These are phyloP conservation scores for Stylophora pistillata DNA, from an alignment of 64 coral and sea anemone genomes.

Conservation along the genomic window DNA sequence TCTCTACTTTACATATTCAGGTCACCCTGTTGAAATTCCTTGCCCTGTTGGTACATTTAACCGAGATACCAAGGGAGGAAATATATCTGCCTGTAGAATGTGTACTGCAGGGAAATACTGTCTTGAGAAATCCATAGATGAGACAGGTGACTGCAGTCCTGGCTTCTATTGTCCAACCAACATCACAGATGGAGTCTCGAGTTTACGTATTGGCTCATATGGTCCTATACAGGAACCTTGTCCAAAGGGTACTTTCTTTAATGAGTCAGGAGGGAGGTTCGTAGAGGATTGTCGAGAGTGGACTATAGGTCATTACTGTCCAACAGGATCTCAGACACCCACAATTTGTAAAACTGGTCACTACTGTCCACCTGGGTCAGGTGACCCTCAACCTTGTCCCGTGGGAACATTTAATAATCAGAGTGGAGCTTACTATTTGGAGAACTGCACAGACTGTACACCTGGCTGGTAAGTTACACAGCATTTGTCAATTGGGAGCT, in stretches of 20 bases:
- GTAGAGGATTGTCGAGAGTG: conserved; percentile 77
- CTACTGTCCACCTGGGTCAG: conserved; percentile 90
- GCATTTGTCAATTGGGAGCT: too few species aligned
- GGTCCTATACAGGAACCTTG: conserved; percentile 85
- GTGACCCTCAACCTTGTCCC: conserved; percentile 95
- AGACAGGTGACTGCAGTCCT: conserved; percentile 65
- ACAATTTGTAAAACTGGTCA: conserved; percentile 76
- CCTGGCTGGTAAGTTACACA: conserved; percentile 76
- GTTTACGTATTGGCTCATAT: conserved; percentile 86
- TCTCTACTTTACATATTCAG: conserved; percentile 7
- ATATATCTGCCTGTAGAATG: conserved; percentile 66
- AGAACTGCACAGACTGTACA: conserved; percentile 92
- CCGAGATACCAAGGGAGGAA: conserved; percentile 44
- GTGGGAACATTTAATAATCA: conserved; percentile 84
- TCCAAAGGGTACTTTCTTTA: conserved; percentile 81
- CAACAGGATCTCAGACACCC: conserved; percentile 72
- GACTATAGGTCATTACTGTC: conserved; percentile 77
- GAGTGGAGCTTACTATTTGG: conserved; percentile 69
- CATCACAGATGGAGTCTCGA: conserved; percentile 93
- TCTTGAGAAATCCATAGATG: conserved; percentile 56
- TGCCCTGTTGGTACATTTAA: conserved; percentile 98
- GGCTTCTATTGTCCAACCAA: conserved; percentile 98
- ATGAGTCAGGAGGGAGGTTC: conserved; percentile 66
- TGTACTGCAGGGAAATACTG: conserved; percentile 96
- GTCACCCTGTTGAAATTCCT: conserved; percentile 70